Conservation (phyloP, 2,797 vertebrate species). For the Halcyon chelicuti region DNA sequence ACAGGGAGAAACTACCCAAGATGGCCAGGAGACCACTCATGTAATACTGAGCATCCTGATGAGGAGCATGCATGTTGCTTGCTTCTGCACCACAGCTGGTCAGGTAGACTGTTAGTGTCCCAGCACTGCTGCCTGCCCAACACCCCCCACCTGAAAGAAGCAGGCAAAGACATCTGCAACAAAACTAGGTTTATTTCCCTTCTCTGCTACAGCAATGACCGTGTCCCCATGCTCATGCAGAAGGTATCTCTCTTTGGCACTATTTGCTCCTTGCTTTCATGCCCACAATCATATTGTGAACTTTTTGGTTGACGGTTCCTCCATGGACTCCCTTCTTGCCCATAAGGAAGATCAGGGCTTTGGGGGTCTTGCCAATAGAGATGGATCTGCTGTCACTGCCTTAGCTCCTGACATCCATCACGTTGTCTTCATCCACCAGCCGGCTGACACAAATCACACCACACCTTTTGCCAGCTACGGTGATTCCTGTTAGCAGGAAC, state of each 20-base stretch:
- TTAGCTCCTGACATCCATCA: constrained; percentile 70
- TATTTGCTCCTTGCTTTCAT: constrained; percentile 51
- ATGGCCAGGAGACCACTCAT: neutral
- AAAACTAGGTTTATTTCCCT: neutral
- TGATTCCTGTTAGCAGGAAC: constrained; percentile 63
- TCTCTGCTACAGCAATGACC: neutral
- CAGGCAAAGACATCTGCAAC: neutral
- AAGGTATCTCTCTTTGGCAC: neutral
- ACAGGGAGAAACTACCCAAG: neutral
- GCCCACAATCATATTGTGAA: constrained; percentile 54
- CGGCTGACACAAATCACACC: constrained; percentile 67
- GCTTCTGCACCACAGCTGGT: neutral
- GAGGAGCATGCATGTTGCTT: neutral
- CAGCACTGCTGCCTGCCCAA: neutral
- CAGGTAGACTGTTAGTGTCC: neutral
- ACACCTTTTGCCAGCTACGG: constrained; percentile 61
- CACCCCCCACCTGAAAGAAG: neutral
- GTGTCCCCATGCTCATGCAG: neutral
- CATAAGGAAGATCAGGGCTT: constrained; percentile 69
- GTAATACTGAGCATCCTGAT: neutral
- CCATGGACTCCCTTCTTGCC: constrained; percentile 67
- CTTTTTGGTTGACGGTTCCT: constrained; percentile 69
- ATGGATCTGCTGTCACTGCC: constrained; percentile 60
- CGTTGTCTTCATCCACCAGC: constrained; percentile 38
- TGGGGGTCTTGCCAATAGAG: constrained; percentile 60